Evolutionary conservation across 2,797 vertebrate genomes (phyloP), one percentile per base, ranked within the genome.

Genomic region (Cephalopachus bancanus): DNA sequence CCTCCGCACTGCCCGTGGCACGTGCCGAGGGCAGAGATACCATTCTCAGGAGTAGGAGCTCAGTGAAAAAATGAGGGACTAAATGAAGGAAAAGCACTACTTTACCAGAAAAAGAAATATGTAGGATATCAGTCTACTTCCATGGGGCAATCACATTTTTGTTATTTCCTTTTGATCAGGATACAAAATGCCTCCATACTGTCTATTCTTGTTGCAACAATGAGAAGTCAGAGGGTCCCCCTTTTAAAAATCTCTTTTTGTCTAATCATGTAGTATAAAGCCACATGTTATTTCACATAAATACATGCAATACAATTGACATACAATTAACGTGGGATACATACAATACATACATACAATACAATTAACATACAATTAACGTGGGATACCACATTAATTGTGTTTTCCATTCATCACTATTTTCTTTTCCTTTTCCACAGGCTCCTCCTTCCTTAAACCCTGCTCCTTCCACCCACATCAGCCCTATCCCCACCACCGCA

Each of bases 211-310:
- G 49, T 33, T 44, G 10, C 44, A 89, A 20, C 59, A 15, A 2
- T 55, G 24, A 30, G 20, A 74, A 79, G 15, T 80, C 59, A 67
- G 30, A 17, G 74, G 65, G 2, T 10, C 49, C 15, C 57, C 57
- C 37, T 88, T 83, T 62, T 16, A 76, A 86, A 85, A 74, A 33
- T 62, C 24, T 60, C 7, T 60, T 89, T 81, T 33, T 69, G 62
- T 28, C 83, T 67, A 93, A 37, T 80, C 12, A 67, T 37, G 5
- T 11, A 14, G 16, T 10, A 17, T 26, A 49, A 55, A 53, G 19
- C 78, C 17, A 2, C 22, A 24, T 26, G 26, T 55, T 37, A 71
- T 71, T 80, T 67, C 59, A 69, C 28, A 28, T 74, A 33, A 44
- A 78, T 51, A 14, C 19, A 1, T 7, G 28, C 24, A 11, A 75